These are phyloP conservation scores for Nemurella pictetii DNA, from an alignment of 2,888 invertebrate genomes.

Conservation along the genomic window DNA sequence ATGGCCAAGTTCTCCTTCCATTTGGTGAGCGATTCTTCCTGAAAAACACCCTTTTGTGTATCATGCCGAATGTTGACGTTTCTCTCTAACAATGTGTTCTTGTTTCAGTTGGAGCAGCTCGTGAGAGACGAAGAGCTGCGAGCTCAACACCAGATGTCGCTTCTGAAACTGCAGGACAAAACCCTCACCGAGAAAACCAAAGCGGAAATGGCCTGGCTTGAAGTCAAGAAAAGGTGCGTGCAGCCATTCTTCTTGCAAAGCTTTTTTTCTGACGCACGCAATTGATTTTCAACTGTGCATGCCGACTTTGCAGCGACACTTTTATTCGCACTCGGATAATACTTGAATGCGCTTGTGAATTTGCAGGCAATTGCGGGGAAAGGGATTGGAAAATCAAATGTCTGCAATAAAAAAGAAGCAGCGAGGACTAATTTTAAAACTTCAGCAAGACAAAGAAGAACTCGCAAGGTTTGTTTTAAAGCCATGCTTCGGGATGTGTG, in stretches of 20 bases:
- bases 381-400: conserved; percentile 60
- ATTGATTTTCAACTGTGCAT: too few relatives aligned
- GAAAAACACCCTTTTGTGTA: neutral
- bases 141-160: conserved; percentile 65
- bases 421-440: conserved; percentile 64
- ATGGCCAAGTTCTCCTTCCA: conserved; percentile 6
- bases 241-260: too few relatives aligned
- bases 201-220: conserved; percentile 65
- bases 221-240: conserved; percentile 65
- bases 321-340: too few relatives aligned
- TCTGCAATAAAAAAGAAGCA: conserved; percentile 68
- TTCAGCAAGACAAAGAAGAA: conserved; percentile 69
- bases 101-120: conserved; percentile 60
- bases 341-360: too few relatives aligned
- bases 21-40: neutral
- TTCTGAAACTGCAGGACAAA: conserved; percentile 68
- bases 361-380: conserved; percentile 56
- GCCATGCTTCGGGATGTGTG: conserved; percentile 15
- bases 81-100: conserved; percentile 20
- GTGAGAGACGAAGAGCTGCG: conserved; percentile 69
- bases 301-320: too few relatives aligned
- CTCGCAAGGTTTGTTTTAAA: conserved; percentile 56
- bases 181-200: conserved; percentile 68
- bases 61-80: neutral
- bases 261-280: too few relatives aligned